Conservation (phyloP, 2,113 vertebrate genomes). For the Oreotrochilus melanogaster region DNA sequence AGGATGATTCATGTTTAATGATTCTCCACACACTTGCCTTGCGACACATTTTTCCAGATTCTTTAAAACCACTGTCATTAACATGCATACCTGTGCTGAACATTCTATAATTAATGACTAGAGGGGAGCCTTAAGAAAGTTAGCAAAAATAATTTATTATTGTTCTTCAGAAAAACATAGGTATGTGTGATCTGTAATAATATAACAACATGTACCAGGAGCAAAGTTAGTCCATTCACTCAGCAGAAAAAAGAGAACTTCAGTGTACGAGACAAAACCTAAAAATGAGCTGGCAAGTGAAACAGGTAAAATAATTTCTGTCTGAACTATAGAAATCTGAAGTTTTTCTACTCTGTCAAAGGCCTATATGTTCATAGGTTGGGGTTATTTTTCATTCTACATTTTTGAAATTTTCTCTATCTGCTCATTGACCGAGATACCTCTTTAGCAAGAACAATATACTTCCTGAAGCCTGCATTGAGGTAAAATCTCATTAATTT, state of each 20-base stretch:
- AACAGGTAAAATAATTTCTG: not conserved
- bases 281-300: not conserved
- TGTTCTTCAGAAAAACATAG: not conserved
- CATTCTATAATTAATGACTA: slow-evolving; percentile 35
- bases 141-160: not conserved
- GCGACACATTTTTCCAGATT: slow-evolving; percentile 46
- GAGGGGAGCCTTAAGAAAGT: not conserved
- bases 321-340: not conserved
- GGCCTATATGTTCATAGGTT: not conserved
- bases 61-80: slow-evolving; percentile 36
- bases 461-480: not conserved
- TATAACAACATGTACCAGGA: not conserved
- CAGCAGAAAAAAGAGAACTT: not conserved
- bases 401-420: not conserved
- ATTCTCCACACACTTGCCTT: slow-evolving; percentile 54
- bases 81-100: slow-evolving; percentile 8
- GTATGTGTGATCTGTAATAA: not conserved
- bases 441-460: rapidly evolving
- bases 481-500: not conserved
- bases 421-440: not conserved
- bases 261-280: rapidly evolving
- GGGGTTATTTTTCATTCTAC: not conserved
- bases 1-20: slow-evolving; percentile 74
- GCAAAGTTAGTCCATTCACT: not conserved
- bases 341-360: not conserved